These are phyloP conservation scores for Pocillopora grandis DNA, from an alignment of 92 coral and sea anemone genomes.

Conservation along the genomic window DNA sequence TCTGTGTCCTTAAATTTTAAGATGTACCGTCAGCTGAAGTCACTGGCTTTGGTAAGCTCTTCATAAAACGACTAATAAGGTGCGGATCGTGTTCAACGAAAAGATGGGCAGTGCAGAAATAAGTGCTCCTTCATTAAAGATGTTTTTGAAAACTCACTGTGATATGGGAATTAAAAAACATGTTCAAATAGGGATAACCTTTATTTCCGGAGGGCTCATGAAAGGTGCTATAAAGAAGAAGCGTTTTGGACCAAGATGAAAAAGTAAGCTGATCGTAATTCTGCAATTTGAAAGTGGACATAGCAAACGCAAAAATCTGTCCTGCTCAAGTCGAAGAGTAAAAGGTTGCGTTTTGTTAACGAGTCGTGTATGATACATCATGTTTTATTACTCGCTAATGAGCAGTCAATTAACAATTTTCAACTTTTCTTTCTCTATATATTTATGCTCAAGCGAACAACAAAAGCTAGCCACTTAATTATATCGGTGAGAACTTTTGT, in stretches of 20 bases:
- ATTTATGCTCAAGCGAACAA: constrained; percentile 8
- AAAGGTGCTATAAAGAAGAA: background rate
- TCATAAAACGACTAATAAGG: too few species aligned
- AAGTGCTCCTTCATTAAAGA: background rate
- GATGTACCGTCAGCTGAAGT: too few species aligned
- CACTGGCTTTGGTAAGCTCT: too few species aligned
- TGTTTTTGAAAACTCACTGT: background rate
- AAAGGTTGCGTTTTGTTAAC: background rate
- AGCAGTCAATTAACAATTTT: constrained; percentile 18
- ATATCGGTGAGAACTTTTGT: constrained; percentile 36
- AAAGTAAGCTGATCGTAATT: background rate
- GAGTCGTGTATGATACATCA: background rate
- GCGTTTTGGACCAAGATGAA: background rate
- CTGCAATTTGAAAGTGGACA: background rate
- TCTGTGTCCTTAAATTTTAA: too few species aligned
- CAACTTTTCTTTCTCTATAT: constrained; percentile 18
- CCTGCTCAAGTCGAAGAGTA: background rate
- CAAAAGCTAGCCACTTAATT: constrained; percentile 37
- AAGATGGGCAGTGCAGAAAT: background rate
- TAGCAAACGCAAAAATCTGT: background rate
- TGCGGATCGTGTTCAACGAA: background rate
- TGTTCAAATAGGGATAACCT: background rate
- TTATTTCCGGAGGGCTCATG: constrained; percentile 15
- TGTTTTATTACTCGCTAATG: background rate
- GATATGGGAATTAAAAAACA: constrained; percentile 30